phyloP scores from a whole-genome alignment of 2,113 vertebrate genomes.

The Tyrannus savana region DNA sequence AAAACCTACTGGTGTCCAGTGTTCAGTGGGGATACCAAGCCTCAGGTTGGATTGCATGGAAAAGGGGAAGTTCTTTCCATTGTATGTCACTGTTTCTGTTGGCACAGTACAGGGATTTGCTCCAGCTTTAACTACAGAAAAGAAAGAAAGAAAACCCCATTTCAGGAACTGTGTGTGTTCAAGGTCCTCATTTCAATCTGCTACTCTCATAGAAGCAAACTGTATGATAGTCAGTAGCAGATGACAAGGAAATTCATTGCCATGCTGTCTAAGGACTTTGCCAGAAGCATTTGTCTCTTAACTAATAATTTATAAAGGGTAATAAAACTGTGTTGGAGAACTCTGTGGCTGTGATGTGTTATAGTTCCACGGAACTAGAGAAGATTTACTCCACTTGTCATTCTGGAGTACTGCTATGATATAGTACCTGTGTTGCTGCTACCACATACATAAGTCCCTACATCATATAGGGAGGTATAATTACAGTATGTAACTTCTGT shows the following conservation, averaged over 20 bases:
- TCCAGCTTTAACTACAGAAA: background rate
- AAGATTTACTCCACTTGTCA: background rate
- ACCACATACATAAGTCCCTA: too few species aligned
- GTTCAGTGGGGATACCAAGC: background rate
- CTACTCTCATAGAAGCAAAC: background rate
- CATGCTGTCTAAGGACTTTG: background rate
- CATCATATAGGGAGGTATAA: background rate
- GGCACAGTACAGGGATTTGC: background rate
- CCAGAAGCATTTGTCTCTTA: background rate
- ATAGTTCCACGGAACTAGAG: background rate
- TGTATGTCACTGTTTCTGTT: background rate
- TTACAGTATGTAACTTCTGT: background rate
- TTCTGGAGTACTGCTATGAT: background rate
- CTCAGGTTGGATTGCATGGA: rapidly evolving
- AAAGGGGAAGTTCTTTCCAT: background rate
- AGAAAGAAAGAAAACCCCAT: background rate
- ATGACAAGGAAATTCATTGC: background rate
- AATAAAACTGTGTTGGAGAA: background rate
- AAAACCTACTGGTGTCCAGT: background rate
- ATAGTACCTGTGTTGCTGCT: background rate
- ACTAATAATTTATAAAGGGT: background rate
- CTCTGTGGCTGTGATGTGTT: background rate
- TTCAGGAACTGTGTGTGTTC: background rate
- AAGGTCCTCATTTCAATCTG: background rate
- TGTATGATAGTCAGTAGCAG: background rate